Conservation (phyloP, 2,113 vertebrate genomes). For the Potamarius usumacintae region DNA sequence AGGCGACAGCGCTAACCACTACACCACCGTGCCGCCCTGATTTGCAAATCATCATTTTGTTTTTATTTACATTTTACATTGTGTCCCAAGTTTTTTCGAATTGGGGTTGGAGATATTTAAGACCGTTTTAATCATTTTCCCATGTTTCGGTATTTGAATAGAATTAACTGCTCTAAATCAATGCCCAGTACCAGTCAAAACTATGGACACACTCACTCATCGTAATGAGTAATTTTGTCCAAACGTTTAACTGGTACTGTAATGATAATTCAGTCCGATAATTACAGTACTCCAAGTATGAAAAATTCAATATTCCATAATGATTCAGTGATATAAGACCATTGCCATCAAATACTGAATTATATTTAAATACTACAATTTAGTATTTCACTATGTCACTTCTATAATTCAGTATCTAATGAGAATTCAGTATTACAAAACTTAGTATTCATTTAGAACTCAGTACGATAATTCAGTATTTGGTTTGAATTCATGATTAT, state of each 20-base stretch:
- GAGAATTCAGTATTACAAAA: not conserved
- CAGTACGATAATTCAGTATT: not conserved
- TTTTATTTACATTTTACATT: too few relatives aligned
- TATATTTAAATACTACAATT: not conserved
- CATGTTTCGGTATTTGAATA: not conserved
- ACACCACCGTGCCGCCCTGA: too few relatives aligned
- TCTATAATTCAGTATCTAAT: not conserved
- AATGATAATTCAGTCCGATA: not conserved
- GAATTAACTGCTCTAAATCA: not conserved
- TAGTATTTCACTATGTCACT: too few relatives aligned
- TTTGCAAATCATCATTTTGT: too few relatives aligned
- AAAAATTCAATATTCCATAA: not conserved
- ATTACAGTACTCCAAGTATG: not conserved
- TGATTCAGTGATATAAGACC: not conserved
- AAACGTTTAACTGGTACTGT: too few relatives aligned
- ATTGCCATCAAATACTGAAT: not conserved
- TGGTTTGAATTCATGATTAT: not conserved
- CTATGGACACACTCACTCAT: too few relatives aligned
- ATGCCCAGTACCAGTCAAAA: too few relatives aligned
- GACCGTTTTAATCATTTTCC: not conserved
- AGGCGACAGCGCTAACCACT: too few relatives aligned
- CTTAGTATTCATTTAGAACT: not conserved
- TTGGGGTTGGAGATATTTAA: not conserved
- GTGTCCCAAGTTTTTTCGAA: too few relatives aligned
- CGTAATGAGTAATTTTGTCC: too few relatives aligned